These are phyloP conservation scores for Pycnonotus jocosus DNA, from an alignment of 2,113 vertebrate genomes.

Conservation along the genomic window DNA sequence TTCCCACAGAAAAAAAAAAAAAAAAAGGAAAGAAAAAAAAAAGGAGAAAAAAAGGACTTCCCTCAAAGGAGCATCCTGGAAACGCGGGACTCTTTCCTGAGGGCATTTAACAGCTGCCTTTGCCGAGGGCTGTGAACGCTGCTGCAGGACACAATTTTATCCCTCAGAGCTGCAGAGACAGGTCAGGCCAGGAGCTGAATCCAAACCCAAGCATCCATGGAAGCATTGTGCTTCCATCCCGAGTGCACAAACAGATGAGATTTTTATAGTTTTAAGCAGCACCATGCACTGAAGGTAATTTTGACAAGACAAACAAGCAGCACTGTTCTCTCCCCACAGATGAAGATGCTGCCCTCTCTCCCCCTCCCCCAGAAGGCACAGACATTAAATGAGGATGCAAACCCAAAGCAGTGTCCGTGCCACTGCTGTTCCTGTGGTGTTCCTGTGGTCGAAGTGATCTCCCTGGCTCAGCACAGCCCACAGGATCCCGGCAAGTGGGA, in stretches of 20 bases:
- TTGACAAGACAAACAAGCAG: neutral
- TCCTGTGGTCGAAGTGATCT: rapidly evolving
- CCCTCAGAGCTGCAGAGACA: neutral
- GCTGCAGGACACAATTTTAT: neutral
- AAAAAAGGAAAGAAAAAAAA: neutral
- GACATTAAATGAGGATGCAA: neutral
- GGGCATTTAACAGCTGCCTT: neutral
- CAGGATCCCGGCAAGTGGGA: rapidly evolving
- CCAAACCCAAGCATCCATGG: no score
- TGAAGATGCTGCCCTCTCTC: rapidly evolving
- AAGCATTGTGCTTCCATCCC: neutral
- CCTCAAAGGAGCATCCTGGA: neutral
- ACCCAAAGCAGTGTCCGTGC: rapidly evolving
- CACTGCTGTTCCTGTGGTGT: no score
- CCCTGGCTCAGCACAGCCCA: neutral
- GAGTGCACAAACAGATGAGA: rapidly evolving
- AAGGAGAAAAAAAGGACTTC: neutral
- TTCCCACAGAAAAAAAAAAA: neutral
- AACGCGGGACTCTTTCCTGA: neutral
- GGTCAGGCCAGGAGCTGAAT: neutral
- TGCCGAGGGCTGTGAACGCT: rapidly evolving
- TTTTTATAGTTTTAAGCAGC: neutral
- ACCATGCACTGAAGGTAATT: rapidly evolving
- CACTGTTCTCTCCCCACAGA: neutral
- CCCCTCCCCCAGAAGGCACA: rapidly evolving